Evolutionary conservation across 2,113 vertebrate genomes (phyloP), one percentile per base, ranked within the genome.

Genomic region (Polypterus bichir): DNA sequence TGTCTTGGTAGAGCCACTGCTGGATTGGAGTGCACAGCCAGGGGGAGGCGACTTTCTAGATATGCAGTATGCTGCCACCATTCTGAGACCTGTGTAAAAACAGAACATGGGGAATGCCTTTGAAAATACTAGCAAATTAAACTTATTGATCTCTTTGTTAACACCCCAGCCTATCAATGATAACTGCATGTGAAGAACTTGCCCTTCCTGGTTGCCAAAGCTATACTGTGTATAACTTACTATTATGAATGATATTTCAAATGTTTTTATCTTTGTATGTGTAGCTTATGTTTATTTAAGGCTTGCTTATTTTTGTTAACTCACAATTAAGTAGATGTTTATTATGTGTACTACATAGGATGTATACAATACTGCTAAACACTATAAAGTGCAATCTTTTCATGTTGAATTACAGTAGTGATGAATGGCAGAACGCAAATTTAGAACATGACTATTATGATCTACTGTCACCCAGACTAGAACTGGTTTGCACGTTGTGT

Each of bases 61-160:
- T 86, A 89, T 2, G 85, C 77, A 70, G 80, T 80, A 74, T 89
- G 86, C 6, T 88, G 78, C 86, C 87, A 91, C 83, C 81, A 86
- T 61, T 90, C 88, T 3, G 84, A 60, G 52, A 90, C 77, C 88
- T 91, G 66, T 9, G n/a, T 48, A n/a, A 27, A 66, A 51, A 47
- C 44, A 47, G 8, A 4, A 9, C 3, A 27, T 9, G 46, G 60
- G 6, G 48, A 48, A 46, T 7, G 46, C 11, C 10, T 7, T 7
- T 27, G 9, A 48, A 9, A 46, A 61, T 44, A 60, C 11, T 10
- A 46, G 59, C 44, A 48, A 10, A 3, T 4, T 44, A 27, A 44
- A 48, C 49, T 9, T 6, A 6, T 9, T 7, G 49, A 9, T 6
- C 49, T 7, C 2, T 9, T 51, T 7, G 49, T 7, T 7, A 9